Evolutionary conservation across 2,797 vertebrate genomes (phyloP), one percentile per base, ranked within the genome.

Genomic region (Lepidocolaptes lacrymiger): DNA sequence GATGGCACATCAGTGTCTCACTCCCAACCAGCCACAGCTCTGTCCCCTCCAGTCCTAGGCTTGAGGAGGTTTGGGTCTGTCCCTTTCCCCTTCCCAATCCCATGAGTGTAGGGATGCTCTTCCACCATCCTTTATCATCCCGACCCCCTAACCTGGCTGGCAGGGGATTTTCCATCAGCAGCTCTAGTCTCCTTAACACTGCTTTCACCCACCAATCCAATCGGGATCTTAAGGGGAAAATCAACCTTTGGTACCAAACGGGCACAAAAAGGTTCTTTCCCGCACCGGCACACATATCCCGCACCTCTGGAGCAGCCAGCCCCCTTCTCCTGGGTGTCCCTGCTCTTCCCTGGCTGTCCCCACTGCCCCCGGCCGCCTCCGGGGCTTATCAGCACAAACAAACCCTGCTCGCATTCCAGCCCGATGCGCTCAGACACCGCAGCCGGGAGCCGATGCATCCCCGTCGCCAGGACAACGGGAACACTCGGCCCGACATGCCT

Each of bases 401-500:
- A 17, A 24, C 9, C 15, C 81, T 20, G 96, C 49, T 59, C 22
- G 11, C 93, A 69, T 90, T 94, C 91, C 96, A 87, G 93, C 37
- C 26, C 1, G 88, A 95, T 93, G 94, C 34, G 55, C 68, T 94
- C 93, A 88, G 91, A 36, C 58, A 7, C 46, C 39, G 83, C 89
- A 85, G 76, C 89, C 36, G 20, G 68, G 83, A 91, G 78, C 85
- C 24, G 71, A 37, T 15, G 86, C 92, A 94, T 76, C 85, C 15
- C 14, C 8, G 58, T 96, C 72, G 2, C 93, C 94, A 87, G 64
- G 94, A 91, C 94, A 90, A 96, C 88, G 6, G 81, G 43, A 59
- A 39, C 88, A 28, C 91, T 69, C 24, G 85, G 88, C 59, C 48
- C 75, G 85, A 83, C 93, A 91, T 7, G 86, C 82, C 86, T 14